Conservation (phyloP, 2,888 invertebrate species). For the Lasioglossum oenotherae region DNA sequence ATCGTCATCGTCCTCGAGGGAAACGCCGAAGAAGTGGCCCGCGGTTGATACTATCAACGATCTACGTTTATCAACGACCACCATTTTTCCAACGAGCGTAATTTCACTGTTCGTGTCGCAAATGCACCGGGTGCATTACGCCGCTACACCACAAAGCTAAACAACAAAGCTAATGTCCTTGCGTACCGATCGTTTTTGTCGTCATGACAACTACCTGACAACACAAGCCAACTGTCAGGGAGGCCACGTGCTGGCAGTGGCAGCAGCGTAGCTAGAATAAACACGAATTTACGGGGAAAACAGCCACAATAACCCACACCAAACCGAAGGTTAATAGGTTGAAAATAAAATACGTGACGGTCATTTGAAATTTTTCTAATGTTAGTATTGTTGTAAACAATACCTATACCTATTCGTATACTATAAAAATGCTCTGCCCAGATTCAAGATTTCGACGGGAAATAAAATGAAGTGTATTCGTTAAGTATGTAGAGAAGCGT, state of each 20-base stretch:
- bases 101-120: background rate
- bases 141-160: conserved; percentile 13
- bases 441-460: background rate
- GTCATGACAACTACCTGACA: conserved; percentile 65
- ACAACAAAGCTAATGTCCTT: conserved; percentile 15
- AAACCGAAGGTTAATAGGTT: no score
- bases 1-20: conserved; percentile 49
- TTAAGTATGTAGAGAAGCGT: background rate
- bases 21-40: conserved; percentile 78
- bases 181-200: conserved; percentile 47
- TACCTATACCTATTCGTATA: no score
- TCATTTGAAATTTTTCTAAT: no score
- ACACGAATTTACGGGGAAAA: no score
- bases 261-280: background rate
- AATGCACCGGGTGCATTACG: background rate
- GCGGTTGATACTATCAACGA: conserved; percentile 79
- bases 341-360: no score
- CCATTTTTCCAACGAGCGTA: conserved; percentile 45
- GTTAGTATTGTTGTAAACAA: no score
- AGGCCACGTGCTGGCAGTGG: conserved; percentile 36
- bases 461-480: background rate
- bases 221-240: conserved; percentile 57
- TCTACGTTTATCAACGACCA: conserved; percentile 74
- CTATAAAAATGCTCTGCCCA: no score
- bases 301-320: no score